Conservation (phyloP, 2,797 vertebrate genomes). For the Centroberyx gerrardi region DNA sequence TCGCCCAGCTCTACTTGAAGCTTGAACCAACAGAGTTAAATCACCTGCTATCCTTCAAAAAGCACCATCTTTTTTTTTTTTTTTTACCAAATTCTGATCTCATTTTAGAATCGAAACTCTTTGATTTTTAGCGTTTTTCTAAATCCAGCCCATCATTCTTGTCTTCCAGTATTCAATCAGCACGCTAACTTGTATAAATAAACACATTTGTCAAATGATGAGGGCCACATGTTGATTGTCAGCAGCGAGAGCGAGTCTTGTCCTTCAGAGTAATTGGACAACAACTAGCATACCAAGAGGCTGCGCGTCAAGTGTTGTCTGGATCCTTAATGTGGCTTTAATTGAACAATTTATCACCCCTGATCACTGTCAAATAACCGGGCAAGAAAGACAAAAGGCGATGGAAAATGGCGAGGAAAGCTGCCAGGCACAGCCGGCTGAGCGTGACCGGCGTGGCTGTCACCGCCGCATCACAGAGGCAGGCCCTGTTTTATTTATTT, state of each 20-base stretch:
- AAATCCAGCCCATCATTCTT: constrained; percentile 61
- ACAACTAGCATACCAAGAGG: constrained; percentile 65
- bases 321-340: constrained; percentile 81
- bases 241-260: constrained; percentile 69
- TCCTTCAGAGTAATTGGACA: constrained; percentile 79
- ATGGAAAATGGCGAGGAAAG: constrained; percentile 63
- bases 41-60: no score
- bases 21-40: no score
- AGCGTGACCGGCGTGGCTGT: constrained; percentile 60
- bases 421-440: constrained; percentile 55
- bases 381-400: constrained; percentile 68
- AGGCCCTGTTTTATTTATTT: constrained; percentile 51
- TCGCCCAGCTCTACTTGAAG: no score
- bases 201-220: constrained; percentile 76
- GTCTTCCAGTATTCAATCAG: constrained; percentile 59
- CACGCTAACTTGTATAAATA: constrained; percentile 69
- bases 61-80: no score
- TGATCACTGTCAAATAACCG: constrained; percentile 80
- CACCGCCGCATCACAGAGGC: constrained; percentile 35
- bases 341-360: constrained; percentile 84
- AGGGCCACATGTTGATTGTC: constrained; percentile 78
- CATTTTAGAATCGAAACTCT: constrained; percentile 30
- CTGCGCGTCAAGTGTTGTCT: constrained; percentile 60
- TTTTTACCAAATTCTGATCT: constrained; percentile 5
- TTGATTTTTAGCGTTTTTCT: not conserved